These are phyloP conservation scores for Strigamia transsilvanica DNA, from an alignment of 2,888 invertebrate species.

Conservation along the genomic window DNA sequence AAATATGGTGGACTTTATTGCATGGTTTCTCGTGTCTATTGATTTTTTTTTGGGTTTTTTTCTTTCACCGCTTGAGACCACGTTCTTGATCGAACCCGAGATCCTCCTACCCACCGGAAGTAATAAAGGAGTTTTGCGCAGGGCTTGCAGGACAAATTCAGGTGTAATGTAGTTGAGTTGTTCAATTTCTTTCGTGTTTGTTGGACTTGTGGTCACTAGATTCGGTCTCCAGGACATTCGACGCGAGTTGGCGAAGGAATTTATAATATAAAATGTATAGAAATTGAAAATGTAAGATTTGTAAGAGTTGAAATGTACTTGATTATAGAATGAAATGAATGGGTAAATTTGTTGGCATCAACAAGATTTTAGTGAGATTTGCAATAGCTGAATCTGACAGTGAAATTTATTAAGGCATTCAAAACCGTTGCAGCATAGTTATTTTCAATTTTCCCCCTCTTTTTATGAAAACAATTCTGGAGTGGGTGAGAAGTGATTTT, in stretches of 20 bases:
- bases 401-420: constrained; percentile 38
- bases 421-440: constrained; percentile 49
- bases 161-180: constrained; percentile 42
- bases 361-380: constrained; percentile 43
- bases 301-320: neutral
- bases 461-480: constrained; percentile 49
- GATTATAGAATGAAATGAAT: neutral
- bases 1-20: constrained; percentile 10
- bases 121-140: constrained; percentile 43
- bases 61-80: neutral
- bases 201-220: constrained; percentile 4
- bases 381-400: constrained; percentile 45
- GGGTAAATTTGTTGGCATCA: constrained; percentile 38
- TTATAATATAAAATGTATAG: neutral
- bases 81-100: constrained; percentile 16
- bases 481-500: constrained; percentile 48
- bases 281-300: neutral
- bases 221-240: neutral
- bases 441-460: constrained; percentile 46
- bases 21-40: constrained; percentile 22
- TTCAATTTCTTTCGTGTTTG: neutral
- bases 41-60: neutral
- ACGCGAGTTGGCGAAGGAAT: neutral
- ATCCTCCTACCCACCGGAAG: constrained; percentile 33
- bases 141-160: constrained; percentile 40